phyloP scores from a whole-genome alignment of 2,113 vertebrate species.

The Tapirus terrestris region DNA sequence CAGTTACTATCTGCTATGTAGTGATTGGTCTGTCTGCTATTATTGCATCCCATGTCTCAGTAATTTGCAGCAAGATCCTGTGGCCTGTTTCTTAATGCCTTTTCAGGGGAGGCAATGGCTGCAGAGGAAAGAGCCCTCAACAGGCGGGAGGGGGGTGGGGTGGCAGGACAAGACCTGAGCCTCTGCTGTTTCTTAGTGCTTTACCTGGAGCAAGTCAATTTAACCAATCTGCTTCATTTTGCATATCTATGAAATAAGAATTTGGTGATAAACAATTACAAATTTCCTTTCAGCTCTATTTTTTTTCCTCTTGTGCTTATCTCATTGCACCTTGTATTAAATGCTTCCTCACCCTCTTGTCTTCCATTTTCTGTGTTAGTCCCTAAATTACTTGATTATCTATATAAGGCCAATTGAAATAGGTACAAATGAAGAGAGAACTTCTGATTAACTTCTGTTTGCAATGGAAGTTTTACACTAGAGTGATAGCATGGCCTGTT shows the following conservation, averaged over 20 bases:
- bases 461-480: not conserved
- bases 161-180: not conserved
- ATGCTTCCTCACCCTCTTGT: not conserved
- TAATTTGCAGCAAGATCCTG: not conserved
- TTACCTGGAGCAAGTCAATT: not conserved
- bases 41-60: not conserved
- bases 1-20: not conserved
- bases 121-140: not conserved
- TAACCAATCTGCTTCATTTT: not conserved
- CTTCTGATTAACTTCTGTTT: not conserved
- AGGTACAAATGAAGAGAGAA: not conserved
- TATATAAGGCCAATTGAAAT: not conserved
- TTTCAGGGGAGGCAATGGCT: not conserved
- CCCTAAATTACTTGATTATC: not conserved
- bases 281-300: not conserved
- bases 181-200: not conserved
- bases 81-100: not conserved
- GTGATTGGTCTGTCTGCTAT: fast-evolving
- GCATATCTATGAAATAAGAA: not conserved
- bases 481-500: not conserved
- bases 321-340: not conserved
- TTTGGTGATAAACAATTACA: not conserved
- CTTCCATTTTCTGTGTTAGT: not conserved
- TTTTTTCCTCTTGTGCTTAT: not conserved
- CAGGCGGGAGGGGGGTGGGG: fast-evolving